phyloP scores from a whole-genome alignment of 2,888 invertebrate species.

The Troides helena region DNA sequence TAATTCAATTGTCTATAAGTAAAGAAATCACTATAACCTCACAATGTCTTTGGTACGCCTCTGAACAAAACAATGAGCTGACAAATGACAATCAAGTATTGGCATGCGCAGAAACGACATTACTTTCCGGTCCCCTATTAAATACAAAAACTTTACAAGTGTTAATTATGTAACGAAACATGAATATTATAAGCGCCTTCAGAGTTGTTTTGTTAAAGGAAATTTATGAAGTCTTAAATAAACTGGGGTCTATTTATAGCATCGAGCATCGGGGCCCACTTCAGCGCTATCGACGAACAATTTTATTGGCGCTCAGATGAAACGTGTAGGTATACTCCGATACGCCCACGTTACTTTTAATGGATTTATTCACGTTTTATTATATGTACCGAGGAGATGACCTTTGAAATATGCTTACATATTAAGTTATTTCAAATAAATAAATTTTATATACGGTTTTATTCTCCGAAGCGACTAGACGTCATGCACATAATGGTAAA shows the following conservation, averaged over 20 bases:
- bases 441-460: background rate
- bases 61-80: too few relatives aligned
- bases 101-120: too few relatives aligned
- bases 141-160: background rate
- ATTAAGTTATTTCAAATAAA: background rate
- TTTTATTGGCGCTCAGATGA: conserved; percentile 20
- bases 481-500: too few relatives aligned
- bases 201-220: conserved; percentile 12
- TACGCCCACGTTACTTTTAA: conserved; percentile 22
- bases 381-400: conserved; percentile 3
- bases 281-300: conserved; percentile 14
- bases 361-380: conserved; percentile 6
- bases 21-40: too few relatives aligned
- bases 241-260: conserved; percentile 17
- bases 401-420: conserved; percentile 6
- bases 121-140: too few relatives aligned
- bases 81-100: too few relatives aligned
- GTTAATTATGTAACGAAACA: conserved; percentile 19
- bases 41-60: too few relatives aligned
- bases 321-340: conserved; percentile 15
- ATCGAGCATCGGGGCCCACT: conserved; percentile 9
- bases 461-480: background rate
- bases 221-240: conserved; percentile 22
- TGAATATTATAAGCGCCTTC: conserved; percentile 8
- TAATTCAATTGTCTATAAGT: too few relatives aligned